phyloP scores from a whole-genome alignment of 1,140 invertebrate genomes.

The Drosophila insularis region DNA sequence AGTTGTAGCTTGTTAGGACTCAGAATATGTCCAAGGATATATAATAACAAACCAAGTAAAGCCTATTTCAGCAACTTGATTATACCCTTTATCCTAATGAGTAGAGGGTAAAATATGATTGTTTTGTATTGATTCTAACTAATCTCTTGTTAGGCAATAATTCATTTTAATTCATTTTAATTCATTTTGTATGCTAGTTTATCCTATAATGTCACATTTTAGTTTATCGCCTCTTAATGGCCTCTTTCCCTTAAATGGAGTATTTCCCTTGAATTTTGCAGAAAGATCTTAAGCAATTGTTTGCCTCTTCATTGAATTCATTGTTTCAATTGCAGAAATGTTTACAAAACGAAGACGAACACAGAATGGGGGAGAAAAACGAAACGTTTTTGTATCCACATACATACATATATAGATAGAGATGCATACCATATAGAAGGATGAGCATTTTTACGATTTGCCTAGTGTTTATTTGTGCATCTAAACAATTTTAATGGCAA shows the following conservation, averaged over 20 bases:
- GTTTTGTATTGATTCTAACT: too few species aligned
- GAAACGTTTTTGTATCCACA: background rate
- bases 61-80: too few species aligned
- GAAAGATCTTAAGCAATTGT: background rate
- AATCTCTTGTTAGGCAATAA: too few species aligned
- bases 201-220: background rate
- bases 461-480: constrained; percentile 76
- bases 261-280: background rate
- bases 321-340: constrained; percentile 11
- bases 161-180: too few species aligned
- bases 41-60: too few species aligned
- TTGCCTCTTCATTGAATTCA: background rate
- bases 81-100: too few species aligned
- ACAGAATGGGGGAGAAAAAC: background rate
- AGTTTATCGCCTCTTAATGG: background rate
- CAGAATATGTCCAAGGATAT: too few species aligned
- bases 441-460: constrained; percentile 12
- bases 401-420: too few species aligned
- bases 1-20: too few species aligned
- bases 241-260: background rate
- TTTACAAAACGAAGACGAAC: background rate
- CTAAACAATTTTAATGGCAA: constrained; percentile 73
- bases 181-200: background rate
- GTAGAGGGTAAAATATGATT: too few species aligned
- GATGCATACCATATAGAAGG: background rate